A percentile compares a stretch with the other conserved stretches of the same genome.
These are phyloP conservation scores for Ataeniobius toweri DNA, from an alignment of 2,797 vertebrate species.

Conservation along the genomic window DNA sequence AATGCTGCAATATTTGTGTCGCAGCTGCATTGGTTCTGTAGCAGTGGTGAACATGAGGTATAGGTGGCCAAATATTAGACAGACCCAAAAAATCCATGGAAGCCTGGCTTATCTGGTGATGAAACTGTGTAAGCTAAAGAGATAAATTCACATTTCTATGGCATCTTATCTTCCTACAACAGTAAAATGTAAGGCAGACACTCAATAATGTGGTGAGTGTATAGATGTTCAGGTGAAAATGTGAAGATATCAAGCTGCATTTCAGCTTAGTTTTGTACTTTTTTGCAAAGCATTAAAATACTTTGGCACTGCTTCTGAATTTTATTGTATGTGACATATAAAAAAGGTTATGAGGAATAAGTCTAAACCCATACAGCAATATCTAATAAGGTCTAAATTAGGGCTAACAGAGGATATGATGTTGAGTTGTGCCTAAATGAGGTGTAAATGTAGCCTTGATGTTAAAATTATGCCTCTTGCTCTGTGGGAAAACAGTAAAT, in stretches of 20 bases:
- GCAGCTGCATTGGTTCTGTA: background rate
- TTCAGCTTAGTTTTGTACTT: background rate
- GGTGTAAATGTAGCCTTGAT: background rate
- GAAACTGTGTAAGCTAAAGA: background rate
- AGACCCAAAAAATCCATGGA: background rate
- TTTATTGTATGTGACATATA: background rate
- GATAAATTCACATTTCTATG: background rate
- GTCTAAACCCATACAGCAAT: background rate
- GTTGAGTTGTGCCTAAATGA: background rate
- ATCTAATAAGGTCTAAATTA: background rate
- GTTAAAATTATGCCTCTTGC: constrained; percentile 1
- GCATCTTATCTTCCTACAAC: background rate
- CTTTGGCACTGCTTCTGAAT: background rate
- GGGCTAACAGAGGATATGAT: background rate
- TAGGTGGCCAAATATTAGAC: too few relatives aligned
- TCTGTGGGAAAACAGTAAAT: constrained; percentile 4
- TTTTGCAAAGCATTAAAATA: background rate
- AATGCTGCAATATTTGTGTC: background rate
- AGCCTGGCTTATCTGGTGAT: background rate
- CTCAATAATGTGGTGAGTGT: background rate
- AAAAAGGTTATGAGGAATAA: background rate
- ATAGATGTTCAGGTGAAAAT: background rate
- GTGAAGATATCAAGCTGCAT: background rate
- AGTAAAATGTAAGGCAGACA: background rate
- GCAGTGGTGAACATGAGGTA: too few relatives aligned